Conservation (phyloP, 2,888 invertebrate species). For the Agrenia bidenticulata region DNA sequence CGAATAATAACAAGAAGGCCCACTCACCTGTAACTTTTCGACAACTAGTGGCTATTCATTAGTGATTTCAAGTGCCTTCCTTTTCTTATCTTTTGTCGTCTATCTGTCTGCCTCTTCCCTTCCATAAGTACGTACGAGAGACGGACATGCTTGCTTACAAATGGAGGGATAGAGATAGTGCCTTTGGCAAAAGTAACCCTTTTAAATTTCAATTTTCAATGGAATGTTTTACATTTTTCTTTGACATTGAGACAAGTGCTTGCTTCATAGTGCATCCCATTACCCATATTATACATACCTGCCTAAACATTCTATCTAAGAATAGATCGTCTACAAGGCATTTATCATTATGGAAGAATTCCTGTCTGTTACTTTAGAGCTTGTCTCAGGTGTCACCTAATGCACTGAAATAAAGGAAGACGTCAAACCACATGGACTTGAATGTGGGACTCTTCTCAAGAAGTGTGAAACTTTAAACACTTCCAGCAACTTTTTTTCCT, state of each 20-base stretch:
- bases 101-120: constrained; percentile 15
- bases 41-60: background rate
- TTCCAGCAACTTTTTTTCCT: background rate
- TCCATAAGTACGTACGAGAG: no score
- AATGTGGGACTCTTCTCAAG: background rate
- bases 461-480: background rate
- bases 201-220: constrained; percentile 12
- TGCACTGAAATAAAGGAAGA: constrained; percentile 7
- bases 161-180: background rate
- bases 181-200: constrained; percentile 3
- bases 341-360: background rate
- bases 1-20: constrained; percentile 4
- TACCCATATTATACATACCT: background rate
- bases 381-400: constrained; percentile 9
- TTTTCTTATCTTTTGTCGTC: constrained; percentile 22
- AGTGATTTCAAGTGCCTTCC: constrained; percentile 14
- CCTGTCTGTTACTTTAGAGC: background rate
- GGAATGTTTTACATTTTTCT: constrained; percentile 22
- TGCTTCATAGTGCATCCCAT: background rate
- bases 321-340: background rate
- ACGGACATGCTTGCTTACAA: no score
- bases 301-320: background rate
- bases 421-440: background rate
- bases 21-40: constrained; percentile 8
- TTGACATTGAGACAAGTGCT: constrained; percentile 20